Conservation (phyloP, 2,113 vertebrate species). For the Hippocampus comes region DNA sequence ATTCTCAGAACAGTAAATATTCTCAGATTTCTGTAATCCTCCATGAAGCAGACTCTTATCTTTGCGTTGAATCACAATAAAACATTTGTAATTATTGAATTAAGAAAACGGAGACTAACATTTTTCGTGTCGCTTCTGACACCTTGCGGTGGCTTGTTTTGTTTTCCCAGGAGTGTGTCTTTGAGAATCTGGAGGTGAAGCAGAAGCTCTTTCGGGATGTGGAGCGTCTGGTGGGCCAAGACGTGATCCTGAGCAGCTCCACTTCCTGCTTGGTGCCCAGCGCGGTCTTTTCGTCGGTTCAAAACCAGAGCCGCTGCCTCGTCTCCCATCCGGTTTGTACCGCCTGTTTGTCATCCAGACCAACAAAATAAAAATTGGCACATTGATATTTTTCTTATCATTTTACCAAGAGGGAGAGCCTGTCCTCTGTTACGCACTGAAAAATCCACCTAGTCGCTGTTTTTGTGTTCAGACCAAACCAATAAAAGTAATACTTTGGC, state of each 20-base stretch:
- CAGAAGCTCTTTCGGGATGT: conserved; percentile 82
- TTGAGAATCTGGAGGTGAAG: conserved; percentile 87
- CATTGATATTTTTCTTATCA: background rate
- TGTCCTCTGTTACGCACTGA: too few species aligned
- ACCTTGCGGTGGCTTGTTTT: background rate
- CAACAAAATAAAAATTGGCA: background rate
- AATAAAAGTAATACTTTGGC: background rate
- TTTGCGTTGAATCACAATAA: too few species aligned
- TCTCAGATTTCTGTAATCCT: too few species aligned
- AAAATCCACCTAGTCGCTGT: too few species aligned
- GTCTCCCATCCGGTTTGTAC: conserved; percentile 92
- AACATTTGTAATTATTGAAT: too few species aligned
- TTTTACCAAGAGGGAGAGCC: too few species aligned
- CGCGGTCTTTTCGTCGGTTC: conserved; percentile 80
- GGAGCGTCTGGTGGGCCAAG: conserved; percentile 75
- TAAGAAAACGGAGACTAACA: too few species aligned
- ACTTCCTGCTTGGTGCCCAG: conserved; percentile 90
- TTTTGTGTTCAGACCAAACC: too few species aligned
- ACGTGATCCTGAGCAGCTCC: conserved; percentile 87
- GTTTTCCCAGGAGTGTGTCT: conserved; percentile 84
- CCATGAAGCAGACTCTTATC: too few species aligned
- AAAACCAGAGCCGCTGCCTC: conserved; percentile 82
- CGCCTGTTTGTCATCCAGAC: background rate
- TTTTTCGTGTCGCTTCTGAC: background rate
- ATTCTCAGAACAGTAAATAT: too few species aligned